Percentiles rank a stretch among this genome's conserved stretches.
Evolutionary conservation across 2,113 vertebrate species (phyloP).

Genomic region (Leptodactylus fuscus): DNA sequence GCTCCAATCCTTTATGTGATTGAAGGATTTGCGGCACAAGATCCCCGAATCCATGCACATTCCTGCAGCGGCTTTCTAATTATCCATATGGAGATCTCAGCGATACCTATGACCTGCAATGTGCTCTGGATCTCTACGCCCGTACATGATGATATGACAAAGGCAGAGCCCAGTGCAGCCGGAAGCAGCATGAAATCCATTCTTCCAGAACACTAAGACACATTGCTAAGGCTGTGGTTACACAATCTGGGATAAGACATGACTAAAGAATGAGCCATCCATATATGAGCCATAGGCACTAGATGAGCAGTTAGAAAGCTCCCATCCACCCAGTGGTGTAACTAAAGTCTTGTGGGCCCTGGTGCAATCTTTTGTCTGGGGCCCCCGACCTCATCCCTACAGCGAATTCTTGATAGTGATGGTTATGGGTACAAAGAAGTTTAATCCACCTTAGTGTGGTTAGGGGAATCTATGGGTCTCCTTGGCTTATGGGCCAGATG

Average conservation of each 20-base stretch:
- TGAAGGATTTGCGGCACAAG: conserved; percentile 9
- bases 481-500: too few relatives aligned
- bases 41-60: neutral
- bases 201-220: neutral
- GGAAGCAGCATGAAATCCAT: neutral
- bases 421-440: too few relatives aligned
- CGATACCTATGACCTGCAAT: conserved; percentile 2
- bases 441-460: too few relatives aligned
- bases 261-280: too few relatives aligned
- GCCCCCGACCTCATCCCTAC: too few relatives aligned
- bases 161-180: neutral
- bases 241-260: neutral
- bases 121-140: neutral
- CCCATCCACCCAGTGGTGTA: too few relatives aligned
- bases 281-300: too few relatives aligned
- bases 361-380: too few relatives aligned
- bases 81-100: neutral
- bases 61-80: neutral
- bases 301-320: too few relatives aligned
- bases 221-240: neutral
- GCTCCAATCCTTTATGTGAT: conserved; percentile 5
- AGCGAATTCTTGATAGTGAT: too few relatives aligned
- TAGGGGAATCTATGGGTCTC: too few relatives aligned
- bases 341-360: too few relatives aligned
- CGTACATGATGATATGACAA: neutral